Conservation (phyloP, 2,797 vertebrate genomes). For the Pagetopsis macropterus region DNA sequence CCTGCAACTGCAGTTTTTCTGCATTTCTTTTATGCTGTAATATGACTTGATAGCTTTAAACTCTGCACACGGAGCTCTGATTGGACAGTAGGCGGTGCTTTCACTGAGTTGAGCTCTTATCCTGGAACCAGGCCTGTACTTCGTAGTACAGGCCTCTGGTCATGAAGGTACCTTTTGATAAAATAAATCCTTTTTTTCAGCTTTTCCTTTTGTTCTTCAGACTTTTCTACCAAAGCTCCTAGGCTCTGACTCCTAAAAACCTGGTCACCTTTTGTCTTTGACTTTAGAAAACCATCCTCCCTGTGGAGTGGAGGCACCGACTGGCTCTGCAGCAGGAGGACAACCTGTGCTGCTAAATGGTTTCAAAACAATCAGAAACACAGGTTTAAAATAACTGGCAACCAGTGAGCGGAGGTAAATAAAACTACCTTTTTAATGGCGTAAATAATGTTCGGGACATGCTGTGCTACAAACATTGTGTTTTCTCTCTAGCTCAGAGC, state of each 20-base stretch:
- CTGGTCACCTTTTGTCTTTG: conserved; percentile 36
- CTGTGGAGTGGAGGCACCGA: conserved; percentile 5
- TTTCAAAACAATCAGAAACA: conserved; percentile 4
- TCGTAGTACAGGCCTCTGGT: neutral
- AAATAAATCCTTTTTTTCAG: too few relatives aligned
- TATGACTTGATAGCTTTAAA: too few relatives aligned
- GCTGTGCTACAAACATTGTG: neutral
- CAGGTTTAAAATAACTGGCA: neutral
- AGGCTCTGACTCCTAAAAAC: neutral
- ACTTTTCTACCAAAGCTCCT: conserved; percentile 1
- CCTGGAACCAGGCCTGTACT: too few relatives aligned
- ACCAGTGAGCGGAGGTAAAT: neutral
- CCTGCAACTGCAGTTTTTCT: too few relatives aligned
- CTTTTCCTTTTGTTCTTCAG: neutral
- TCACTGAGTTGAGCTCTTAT: too few relatives aligned
- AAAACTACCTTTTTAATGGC: neutral
- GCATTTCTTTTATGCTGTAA: too few relatives aligned
- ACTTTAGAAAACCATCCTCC: conserved; percentile 6
- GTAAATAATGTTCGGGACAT: neutral
- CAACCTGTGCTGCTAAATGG: conserved; percentile 18
- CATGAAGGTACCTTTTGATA: neutral
- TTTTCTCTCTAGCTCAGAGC: neutral
- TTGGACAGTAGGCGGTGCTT: too few relatives aligned
- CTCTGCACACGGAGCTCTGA: too few relatives aligned
- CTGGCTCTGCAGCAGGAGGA: conserved; percentile 13